These are phyloP conservation scores for Germaria angustata DNA, from an alignment of 2,888 invertebrate species.

Conservation along the genomic window DNA sequence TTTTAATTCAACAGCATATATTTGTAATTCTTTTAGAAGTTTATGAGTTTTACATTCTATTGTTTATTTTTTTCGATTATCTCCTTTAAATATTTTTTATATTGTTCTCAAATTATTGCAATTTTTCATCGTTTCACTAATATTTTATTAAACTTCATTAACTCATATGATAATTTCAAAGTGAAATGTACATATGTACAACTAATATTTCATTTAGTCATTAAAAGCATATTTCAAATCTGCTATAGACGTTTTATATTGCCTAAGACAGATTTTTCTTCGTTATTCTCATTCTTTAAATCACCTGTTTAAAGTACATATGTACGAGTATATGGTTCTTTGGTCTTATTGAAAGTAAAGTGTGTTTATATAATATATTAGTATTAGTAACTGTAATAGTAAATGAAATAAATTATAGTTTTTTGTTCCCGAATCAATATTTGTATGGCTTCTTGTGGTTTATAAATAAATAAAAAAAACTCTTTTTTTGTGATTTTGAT, in stretches of 20 bases:
- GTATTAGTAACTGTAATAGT: conserved; percentile 49
- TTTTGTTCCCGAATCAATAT: conserved; percentile 43
- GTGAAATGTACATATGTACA: neutral
- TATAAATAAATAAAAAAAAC: conserved; percentile 45
- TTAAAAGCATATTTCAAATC: conserved; percentile 9
- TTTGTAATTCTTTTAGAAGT: conserved; percentile 23
- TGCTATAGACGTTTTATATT: too few species aligned
- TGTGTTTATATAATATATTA: too few species aligned
- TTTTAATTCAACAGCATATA: conserved; percentile 52
- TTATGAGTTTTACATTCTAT: conserved; percentile 31
- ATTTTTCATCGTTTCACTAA: conserved; percentile 33
- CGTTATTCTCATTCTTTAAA: too few species aligned
- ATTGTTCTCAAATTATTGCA: conserved; percentile 63
- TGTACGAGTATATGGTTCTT: neutral
- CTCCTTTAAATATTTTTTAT: conserved; percentile 48
- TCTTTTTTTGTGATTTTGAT: neutral
- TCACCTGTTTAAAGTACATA: neutral
- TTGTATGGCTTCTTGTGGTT: conserved; percentile 22
- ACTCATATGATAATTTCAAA: conserved; percentile 8
- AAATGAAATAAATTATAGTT: conserved; percentile 30
- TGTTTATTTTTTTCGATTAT: conserved; percentile 47
- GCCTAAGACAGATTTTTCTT: conserved; percentile 1
- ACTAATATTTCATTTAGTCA: neutral
- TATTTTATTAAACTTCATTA: conserved; percentile 33
- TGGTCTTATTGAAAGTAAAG: too few species aligned